Evolutionary conservation across 2,113 vertebrate genomes (phyloP), one percentile per base, ranked within the genome.

Genomic region (Hylia prasina): DNA sequence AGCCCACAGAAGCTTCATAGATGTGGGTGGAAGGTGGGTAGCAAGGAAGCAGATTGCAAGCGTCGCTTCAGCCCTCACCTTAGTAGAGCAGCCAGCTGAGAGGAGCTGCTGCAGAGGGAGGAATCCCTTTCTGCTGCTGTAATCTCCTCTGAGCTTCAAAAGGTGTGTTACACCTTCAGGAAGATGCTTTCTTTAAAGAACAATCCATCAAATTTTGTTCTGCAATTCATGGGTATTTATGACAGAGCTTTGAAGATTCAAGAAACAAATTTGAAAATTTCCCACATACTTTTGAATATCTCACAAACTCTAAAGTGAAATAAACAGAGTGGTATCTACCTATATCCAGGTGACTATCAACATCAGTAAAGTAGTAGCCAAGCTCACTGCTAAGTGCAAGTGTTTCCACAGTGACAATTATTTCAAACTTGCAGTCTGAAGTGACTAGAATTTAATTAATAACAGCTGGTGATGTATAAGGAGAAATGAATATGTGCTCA

Each of bases 361-460:
- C 31, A 28, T 37, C 48, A 51, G 30, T 35, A 58, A 75, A 60
- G n/a, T 13, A 91, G 40, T 21, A 86, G 40, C 33, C 0, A 0
- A 83, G 61, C 16, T 80, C 45, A 39, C 25, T 50, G 39, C 78
- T 63, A 78, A 37, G 39, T 35, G 51, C 27, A 80, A 88, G 30
- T 42, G 10, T 37, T 90, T 83, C 76, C 20, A 35, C 66, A 24
- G 21, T 73, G 64, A 30, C 71, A 90, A 63, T 92, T 82, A 61
- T 66, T 90, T 90, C 71, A 87, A 70, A 87, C 58, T 87, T 92
- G 35, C 19, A 51, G 15, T 44, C 50, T 81, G 68, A 95, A 77
- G 35, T 83, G 37, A 92, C 42, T 81, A 54, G 47, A 87, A 83
- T 89, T 90, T 83, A 92, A 94, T 95, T 95, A 95, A 89, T 95